Evolutionary conservation across 2,113 vertebrate species (phyloP).

Genomic region (Circaetus gallicus): DNA sequence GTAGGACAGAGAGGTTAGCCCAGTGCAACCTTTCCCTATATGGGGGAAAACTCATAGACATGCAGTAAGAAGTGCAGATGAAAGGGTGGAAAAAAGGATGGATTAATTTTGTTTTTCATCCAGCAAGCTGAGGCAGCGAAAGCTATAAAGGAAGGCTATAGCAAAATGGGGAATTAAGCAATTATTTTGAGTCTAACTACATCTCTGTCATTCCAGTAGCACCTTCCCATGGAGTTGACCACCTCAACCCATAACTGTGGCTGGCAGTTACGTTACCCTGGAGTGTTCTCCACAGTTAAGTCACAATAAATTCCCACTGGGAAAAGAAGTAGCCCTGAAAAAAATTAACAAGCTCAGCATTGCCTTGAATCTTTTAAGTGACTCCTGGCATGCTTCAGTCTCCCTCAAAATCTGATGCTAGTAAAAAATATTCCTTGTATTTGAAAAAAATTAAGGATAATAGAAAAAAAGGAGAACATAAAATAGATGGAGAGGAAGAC

Average conservation of each 20-base stretch:
- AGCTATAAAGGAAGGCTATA: neutral
- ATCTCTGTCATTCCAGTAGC: neutral
- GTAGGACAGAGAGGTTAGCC: neutral
- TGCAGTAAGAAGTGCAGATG: neutral
- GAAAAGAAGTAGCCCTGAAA: neutral
- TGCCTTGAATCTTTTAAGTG: neutral
- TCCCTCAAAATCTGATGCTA: neutral
- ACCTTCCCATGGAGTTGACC: neutral
- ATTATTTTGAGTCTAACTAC: neutral
- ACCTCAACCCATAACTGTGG: neutral
- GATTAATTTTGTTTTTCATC: neutral
- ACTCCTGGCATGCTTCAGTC: neutral
- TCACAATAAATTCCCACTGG: neutral
- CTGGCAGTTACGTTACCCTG: neutral
- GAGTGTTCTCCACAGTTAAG: neutral
- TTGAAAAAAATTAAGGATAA: neutral
- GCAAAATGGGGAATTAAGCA: neutral
- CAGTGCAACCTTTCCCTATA: neutral
- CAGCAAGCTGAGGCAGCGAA: neutral
- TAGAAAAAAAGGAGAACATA: neutral
- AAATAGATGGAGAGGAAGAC: neutral
- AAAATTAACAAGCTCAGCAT: neutral
- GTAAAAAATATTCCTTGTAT: neutral
- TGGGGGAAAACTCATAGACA: neutral
- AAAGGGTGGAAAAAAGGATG: neutral